Evolutionary conservation across 2,888 invertebrate species (phyloP).

Genomic region (Macroteleia sp.): DNA sequence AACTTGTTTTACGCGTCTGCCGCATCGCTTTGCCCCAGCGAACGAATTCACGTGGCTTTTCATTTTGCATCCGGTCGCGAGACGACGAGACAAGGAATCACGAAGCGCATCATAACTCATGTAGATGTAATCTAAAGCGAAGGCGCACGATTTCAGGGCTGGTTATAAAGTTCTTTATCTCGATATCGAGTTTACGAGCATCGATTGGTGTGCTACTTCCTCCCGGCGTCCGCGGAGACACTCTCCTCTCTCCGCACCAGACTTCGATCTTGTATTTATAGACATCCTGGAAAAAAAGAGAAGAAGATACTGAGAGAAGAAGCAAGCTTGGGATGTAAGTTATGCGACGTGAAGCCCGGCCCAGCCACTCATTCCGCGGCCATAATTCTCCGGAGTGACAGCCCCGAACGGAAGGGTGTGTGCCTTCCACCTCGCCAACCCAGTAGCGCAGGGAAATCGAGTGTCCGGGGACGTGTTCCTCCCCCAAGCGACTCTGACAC

Average conservation of each 20-base stretch:
- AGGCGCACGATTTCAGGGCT: constrained; percentile 54
- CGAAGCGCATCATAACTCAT: constrained; percentile 53
- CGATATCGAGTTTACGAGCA: constrained; percentile 62
- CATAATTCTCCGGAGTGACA: constrained; percentile 82
- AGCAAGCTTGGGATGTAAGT: constrained; percentile 73
- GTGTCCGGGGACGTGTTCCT: constrained; percentile 68
- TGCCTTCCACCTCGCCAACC: constrained; percentile 67
- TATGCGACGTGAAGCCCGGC: constrained; percentile 83
- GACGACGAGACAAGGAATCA: constrained; percentile 45
- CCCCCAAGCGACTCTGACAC: constrained; percentile 69
- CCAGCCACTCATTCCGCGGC: constrained; percentile 82
- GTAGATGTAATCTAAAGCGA: constrained; percentile 57
- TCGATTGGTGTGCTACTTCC: constrained; percentile 64
- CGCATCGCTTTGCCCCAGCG: constrained; percentile 7
- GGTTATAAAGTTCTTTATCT: constrained; percentile 61
- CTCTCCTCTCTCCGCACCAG: constrained; percentile 43
- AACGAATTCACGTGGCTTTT: constrained; percentile 48
- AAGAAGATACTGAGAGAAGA: constrained; percentile 68
- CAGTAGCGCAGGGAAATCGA: constrained; percentile 75
- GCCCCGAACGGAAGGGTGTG: constrained; percentile 82
- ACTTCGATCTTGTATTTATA: constrained; percentile 75
- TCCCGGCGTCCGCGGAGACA: constrained; percentile 43
- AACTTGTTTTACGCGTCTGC: constrained; percentile 66
- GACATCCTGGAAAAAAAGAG: constrained; percentile 79
- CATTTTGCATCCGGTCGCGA: constrained; percentile 53